A percentile compares a stretch with the other conserved stretches of the same genome.
Evolutionary conservation across 2,888 invertebrate genomes (phyloP).

Genomic region (Neria commutata): DNA sequence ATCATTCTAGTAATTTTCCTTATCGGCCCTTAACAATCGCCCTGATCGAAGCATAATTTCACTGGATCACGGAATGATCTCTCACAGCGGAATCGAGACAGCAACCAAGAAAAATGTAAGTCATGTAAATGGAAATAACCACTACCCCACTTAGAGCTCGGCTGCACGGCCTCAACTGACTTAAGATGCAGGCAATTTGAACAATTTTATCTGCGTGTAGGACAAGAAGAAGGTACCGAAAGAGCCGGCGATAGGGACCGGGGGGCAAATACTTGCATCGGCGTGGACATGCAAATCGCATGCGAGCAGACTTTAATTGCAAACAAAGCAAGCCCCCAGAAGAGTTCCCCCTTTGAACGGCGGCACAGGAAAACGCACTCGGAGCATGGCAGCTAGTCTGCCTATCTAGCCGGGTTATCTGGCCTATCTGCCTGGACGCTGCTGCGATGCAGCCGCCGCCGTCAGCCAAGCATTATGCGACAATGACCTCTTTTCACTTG

Average conservation of each 20-base stretch:
- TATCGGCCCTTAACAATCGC: too few relatives aligned
- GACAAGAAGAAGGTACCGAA: neutral
- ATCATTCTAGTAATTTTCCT: too few relatives aligned
- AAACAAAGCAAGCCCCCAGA: constrained; percentile 29
- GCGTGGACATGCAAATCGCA: constrained; percentile 2
- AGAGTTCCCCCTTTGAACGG: constrained; percentile 37
- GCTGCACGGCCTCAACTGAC: neutral
- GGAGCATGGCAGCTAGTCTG: neutral
- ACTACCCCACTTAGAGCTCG: too few relatives aligned
- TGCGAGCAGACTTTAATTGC: constrained; percentile 40
- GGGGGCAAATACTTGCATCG: neutral
- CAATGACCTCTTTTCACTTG: constrained; percentile 57
- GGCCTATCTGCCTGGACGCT: too few relatives aligned
- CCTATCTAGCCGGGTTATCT: too few relatives aligned
- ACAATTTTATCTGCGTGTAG: too few relatives aligned
- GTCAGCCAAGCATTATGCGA: constrained; percentile 45
- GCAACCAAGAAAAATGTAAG: too few relatives aligned
- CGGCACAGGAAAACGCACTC: constrained; percentile 1
- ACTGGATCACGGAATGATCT: too few relatives aligned
- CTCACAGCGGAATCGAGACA: too few relatives aligned
- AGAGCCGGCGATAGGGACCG: neutral
- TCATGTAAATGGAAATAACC: too few relatives aligned
- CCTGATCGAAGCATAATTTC: too few relatives aligned
- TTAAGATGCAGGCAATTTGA: too few relatives aligned
- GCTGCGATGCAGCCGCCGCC: neutral